Percentiles rank a stretch among this genome's conserved stretches.
Evolutionary conservation across 2,888 invertebrate genomes (phyloP).

Genomic region (Macrophya annulata): DNA sequence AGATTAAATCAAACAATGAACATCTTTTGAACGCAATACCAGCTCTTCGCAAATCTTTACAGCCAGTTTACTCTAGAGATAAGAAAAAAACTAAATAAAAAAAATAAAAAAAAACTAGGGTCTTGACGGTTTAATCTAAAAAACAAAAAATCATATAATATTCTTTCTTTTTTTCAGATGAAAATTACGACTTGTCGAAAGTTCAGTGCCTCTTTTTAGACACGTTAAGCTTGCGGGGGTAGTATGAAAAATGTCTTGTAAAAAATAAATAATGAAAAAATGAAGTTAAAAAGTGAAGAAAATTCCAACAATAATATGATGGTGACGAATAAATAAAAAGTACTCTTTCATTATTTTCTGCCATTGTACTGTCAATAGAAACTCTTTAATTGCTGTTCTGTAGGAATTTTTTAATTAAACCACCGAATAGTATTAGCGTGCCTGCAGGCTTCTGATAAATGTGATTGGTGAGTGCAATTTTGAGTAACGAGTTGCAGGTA

Average conservation of each 20-base stretch:
- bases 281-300: not conserved
- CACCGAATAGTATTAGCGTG: not conserved
- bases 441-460: conserved; percentile 19
- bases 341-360: not conserved
- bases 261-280: not conserved
- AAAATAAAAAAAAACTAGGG: not conserved
- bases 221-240: not conserved
- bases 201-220: not conserved
- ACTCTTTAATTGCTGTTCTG: not conserved
- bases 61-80: not conserved
- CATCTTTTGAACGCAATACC: not conserved
- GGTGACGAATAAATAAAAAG: not conserved
- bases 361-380: not conserved
- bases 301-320: not conserved
- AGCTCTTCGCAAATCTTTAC: not conserved
- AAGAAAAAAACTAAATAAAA: not conserved
- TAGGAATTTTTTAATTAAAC: conserved; percentile 38
- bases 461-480: conserved; percentile 22
- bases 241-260: not conserved
- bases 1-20: conserved; percentile 36
- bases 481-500: conserved; percentile 5
- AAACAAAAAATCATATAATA: not conserved
- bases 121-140: not conserved
- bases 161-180: not conserved
- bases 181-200: conserved; percentile 20